Base-by-base conservation (phyloP, 2,888 invertebrate genomes). In the Phoronis australis region DNA sequence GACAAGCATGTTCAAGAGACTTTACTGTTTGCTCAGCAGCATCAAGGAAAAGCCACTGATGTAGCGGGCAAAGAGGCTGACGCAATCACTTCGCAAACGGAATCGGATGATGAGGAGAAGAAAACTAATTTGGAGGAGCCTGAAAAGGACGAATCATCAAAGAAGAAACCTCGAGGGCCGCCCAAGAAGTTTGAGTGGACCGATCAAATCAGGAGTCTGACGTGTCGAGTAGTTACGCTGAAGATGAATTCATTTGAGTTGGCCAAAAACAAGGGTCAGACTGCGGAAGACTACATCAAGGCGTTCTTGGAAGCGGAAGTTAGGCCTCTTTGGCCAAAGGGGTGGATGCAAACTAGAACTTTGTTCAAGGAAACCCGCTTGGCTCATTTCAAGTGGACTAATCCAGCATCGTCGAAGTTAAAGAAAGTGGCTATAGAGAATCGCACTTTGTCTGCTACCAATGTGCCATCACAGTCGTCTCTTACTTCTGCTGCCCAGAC, bases 171-270 rank as follows among this genome's bases (percentile, higher is more conserved):
- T 40, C 82, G 82, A 54, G 80, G 85, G 44, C 87, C 87, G 2
- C 84, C 85, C 64, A 83, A 85, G 23, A 83, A 84, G 52, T 89
- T 87, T 78, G 82, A 84, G 25, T 88, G 88, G 87, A 85, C 83
- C 45, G 81, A 82, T 39, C 81, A 83, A 65, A 77, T 82, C 39
- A 83, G 82, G 84, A 84, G 55, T 4, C 57, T 75, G 31, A 56
- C 80, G 31, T 70, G 72, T 59, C 73, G 77, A 44, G 74, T 79
- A 20, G 78, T 80, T 3, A 54, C 64, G 15, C 65, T 77, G 2
- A 78, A 79, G 57, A 72, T 79, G 64, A 71, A 73, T 56, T 79
- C 78, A 54, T 82, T 76, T 64, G 78, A 80, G 45, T 72, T 79
- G 54, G 66, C 76, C 23, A 80, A 68, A 50, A 55, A 59, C 3